Evolutionary conservation across 2,113 vertebrate genomes (phyloP).

Genomic region (Diphyllodes magnificus): DNA sequence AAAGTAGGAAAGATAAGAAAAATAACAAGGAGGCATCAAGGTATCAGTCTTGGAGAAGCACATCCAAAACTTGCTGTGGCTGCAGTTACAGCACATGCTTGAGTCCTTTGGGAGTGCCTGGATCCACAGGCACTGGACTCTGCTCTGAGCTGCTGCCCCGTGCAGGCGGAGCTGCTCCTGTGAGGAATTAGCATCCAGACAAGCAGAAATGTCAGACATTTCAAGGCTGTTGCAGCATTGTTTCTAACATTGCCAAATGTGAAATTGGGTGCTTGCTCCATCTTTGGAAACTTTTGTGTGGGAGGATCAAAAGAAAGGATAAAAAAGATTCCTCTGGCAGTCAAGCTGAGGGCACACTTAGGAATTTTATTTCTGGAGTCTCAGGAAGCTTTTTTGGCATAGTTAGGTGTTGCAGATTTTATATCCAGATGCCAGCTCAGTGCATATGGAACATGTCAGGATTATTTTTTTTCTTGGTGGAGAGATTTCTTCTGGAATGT

Average conservation of each 20-base stretch:
- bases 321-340: background rate
- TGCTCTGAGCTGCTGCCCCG: background rate
- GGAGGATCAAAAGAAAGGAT: background rate
- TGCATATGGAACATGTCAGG: background rate
- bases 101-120: background rate
- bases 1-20: background rate
- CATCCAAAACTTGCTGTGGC: background rate
- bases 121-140: background rate
- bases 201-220: background rate
- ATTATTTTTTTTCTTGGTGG: background rate
- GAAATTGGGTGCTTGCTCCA: background rate
- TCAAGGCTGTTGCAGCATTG: background rate
- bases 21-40: background rate
- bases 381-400: constrained; percentile 12
- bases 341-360: background rate
- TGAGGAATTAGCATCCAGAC: background rate
- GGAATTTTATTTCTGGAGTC: background rate
- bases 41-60: background rate
- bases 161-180: background rate
- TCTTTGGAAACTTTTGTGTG: background rate
- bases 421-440: background rate
- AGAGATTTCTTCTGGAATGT: constrained; percentile 7
- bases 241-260: background rate
- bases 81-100: background rate
- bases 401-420: background rate